Conservation (phyloP, 1,140 invertebrate genomes). For the Drosophila cardini region DNA sequence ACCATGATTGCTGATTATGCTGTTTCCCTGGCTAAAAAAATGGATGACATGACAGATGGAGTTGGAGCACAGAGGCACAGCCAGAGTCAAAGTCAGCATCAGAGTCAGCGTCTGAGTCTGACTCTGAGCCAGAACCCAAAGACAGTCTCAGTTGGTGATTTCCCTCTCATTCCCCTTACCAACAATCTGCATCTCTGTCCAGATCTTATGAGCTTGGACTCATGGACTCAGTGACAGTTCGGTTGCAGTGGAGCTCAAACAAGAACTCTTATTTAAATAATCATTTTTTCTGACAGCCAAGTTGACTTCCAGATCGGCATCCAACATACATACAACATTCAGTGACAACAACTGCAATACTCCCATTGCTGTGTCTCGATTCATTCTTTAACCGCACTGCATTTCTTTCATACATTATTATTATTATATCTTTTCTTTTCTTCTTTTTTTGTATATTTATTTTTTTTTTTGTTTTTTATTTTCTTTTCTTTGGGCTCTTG, state of each 20-base stretch:
- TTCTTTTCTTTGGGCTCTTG: slow-evolving; percentile 48
- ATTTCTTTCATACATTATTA: slow-evolving; percentile 56
- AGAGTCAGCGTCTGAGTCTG: slow-evolving; percentile 8
- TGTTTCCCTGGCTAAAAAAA: slow-evolving; percentile 78
- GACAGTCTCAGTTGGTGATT: too few relatives aligned
- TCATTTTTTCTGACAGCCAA: slow-evolving; percentile 84
- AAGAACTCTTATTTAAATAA: slow-evolving; percentile 84
- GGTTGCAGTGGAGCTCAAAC: slow-evolving; percentile 72
- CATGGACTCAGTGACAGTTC: slow-evolving; percentile 75
- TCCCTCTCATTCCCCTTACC: neutral
- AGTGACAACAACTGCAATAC: slow-evolving; percentile 25
- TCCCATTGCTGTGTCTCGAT: slow-evolving; percentile 13
- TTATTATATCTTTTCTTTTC: slow-evolving; percentile 27
- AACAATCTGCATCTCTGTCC: slow-evolving; percentile 6
- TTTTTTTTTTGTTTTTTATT: slow-evolving; percentile 49
- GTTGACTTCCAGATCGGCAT: slow-evolving; percentile 84
- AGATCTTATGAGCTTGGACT: slow-evolving; percentile 38
- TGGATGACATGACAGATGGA: slow-evolving; percentile 85
- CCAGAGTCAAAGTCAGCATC: slow-evolving; percentile 35
- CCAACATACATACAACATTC: slow-evolving; percentile 18
- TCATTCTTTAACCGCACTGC: slow-evolving; percentile 51
- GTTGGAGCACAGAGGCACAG: slow-evolving; percentile 53
- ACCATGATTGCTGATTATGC: slow-evolving; percentile 84
- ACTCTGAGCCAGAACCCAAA: neutral
- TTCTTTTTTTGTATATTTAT: slow-evolving; percentile 47